Evolutionary conservation across 2,888 invertebrate species (phyloP).

Genomic region (Volucella bombylans): DNA sequence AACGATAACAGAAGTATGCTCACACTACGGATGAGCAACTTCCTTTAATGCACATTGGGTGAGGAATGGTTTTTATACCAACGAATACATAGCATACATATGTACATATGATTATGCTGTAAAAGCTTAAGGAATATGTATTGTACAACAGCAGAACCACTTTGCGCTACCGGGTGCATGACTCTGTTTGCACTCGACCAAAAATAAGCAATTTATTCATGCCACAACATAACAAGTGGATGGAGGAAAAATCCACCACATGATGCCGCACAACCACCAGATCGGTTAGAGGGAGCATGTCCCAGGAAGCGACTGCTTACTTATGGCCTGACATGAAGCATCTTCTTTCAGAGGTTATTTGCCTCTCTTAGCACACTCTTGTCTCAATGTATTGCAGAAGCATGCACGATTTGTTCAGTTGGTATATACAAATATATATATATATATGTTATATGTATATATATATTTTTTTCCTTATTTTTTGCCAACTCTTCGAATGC

Average conservation of each 20-base stretch:
- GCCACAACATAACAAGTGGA: slow-evolving; percentile 67
- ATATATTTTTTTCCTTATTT: not conserved
- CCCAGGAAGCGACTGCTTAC: slow-evolving; percentile 61
- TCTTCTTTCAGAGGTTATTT: slow-evolving; percentile 68
- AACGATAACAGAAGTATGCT: slow-evolving; percentile 51
- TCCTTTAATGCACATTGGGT: slow-evolving; percentile 54
- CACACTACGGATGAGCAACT: slow-evolving; percentile 63
- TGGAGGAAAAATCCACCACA: slow-evolving; percentile 57
- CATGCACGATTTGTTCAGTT: slow-evolving; percentile 54
- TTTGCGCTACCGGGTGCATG: slow-evolving; percentile 12
- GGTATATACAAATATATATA: not conserved
- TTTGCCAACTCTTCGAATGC: slow-evolving; percentile 18
- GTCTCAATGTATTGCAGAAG: slow-evolving; percentile 39
- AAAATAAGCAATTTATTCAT: slow-evolving; percentile 72
- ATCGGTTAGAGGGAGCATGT: slow-evolving; percentile 46
- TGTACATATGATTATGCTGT: not conserved
- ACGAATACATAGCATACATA: too few species aligned
- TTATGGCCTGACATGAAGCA: slow-evolving; percentile 62
- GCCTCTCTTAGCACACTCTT: slow-evolving; percentile 47
- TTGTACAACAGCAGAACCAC: not conserved
- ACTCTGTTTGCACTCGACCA: slow-evolving; percentile 61
- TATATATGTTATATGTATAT: too few species aligned
- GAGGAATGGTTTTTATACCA: slow-evolving; percentile 37
- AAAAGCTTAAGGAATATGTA: slow-evolving; percentile 10
- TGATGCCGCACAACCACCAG: slow-evolving; percentile 6